phyloP scores from a whole-genome alignment of 1,140 invertebrate species.

The Phocides pigmalion region DNA sequence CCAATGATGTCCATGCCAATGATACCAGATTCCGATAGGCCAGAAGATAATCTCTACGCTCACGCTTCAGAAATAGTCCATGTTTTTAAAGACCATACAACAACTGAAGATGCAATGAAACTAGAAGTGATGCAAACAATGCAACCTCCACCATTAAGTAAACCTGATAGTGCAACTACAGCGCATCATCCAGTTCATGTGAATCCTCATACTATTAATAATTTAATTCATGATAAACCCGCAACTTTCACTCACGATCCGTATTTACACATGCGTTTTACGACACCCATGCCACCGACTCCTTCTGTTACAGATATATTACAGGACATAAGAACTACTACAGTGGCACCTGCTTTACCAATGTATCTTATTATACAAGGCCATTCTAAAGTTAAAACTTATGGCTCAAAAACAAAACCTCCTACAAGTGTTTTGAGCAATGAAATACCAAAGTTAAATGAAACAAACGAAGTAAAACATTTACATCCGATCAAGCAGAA shows the following conservation, averaged over 20 bases:
- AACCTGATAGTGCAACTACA: conserved; percentile 58
- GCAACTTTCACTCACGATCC: conserved; percentile 62
- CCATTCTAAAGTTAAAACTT: conserved; percentile 92
- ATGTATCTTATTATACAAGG: conserved; percentile 92
- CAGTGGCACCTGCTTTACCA: conserved; percentile 85
- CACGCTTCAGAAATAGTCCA: conserved; percentile 73
- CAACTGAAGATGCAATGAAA: conserved; percentile 46
- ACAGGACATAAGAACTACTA: conserved; percentile 87
- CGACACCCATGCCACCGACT: conserved; percentile 68
- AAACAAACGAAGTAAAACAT: conserved; percentile 85
- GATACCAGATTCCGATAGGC: conserved; percentile 63
- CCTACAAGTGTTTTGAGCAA: conserved; percentile 46
- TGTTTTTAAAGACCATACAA: conserved; percentile 57
- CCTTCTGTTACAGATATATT: conserved; percentile 81
- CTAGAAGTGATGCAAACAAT: conserved; percentile 81
- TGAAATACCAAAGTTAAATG: conserved; percentile 72
- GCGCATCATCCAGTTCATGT: conserved; percentile 59
- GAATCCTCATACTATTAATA: conserved; percentile 59
- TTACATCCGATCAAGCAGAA: conserved; percentile 81
- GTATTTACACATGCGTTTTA: conserved; percentile 73
- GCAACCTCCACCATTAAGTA: conserved; percentile 72
- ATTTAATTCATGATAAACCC: conserved; percentile 63
- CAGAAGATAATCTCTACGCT: conserved; percentile 73
- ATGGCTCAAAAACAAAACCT: conserved; percentile 85
- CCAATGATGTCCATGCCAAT: conserved; percentile 77